These are phyloP conservation scores for Idris sp. DNA, from an alignment of 1,140 invertebrate genomes.

Conservation along the genomic window DNA sequence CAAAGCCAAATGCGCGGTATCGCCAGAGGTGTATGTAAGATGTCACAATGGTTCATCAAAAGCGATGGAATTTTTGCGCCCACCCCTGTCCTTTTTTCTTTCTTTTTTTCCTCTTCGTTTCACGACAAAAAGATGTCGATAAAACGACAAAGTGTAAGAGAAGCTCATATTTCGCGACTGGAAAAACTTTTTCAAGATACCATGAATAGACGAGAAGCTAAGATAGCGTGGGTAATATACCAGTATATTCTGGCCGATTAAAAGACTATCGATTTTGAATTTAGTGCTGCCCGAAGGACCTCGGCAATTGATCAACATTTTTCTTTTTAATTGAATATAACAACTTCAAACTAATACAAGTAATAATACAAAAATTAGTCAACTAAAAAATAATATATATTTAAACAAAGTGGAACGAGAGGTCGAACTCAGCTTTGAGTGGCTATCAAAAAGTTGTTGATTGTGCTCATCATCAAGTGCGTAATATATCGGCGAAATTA, in stretches of 20 bases:
- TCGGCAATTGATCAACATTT: too few species aligned
- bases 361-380: too few species aligned
- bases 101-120: constrained; percentile 2
- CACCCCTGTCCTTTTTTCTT: neutral
- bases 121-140: constrained; percentile 28
- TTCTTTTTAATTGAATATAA: too few species aligned
- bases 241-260: constrained; percentile 12
- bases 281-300: constrained; percentile 1
- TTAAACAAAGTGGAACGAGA: too few species aligned
- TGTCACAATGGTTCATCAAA: constrained; percentile 37
- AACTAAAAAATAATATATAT: too few species aligned
- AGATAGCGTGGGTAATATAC: constrained; percentile 29
- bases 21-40: constrained; percentile 2
- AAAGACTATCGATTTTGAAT: constrained; percentile 41
- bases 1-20: constrained; percentile 14
- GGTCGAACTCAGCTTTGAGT: too few species aligned
- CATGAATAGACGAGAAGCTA: constrained; percentile 22
- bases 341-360: neutral
- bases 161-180: constrained; percentile 31
- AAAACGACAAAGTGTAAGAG: constrained; percentile 6
- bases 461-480: too few species aligned
- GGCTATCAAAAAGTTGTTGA: too few species aligned
- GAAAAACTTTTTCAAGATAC: constrained; percentile 23
- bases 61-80: neutral
- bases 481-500: too few species aligned